Percentiles rank a stretch among this genome's conserved stretches.
Evolutionary conservation across 2,113 vertebrate genomes (phyloP).

Genomic region (Oophaga pumilio): DNA sequence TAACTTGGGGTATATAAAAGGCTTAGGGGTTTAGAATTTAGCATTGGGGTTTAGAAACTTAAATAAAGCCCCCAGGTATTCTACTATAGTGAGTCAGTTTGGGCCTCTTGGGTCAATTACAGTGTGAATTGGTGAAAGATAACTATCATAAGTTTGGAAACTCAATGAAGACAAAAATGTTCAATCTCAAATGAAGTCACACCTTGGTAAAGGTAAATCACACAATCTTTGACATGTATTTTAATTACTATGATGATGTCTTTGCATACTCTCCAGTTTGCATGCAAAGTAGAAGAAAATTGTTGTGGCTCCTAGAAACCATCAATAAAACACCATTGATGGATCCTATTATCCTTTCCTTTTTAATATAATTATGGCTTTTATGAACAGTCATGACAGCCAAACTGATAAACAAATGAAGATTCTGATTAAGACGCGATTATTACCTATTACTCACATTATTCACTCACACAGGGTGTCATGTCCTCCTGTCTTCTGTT

Average conservation of each 20-base stretch:
- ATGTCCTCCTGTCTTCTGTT: background rate
- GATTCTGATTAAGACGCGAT: background rate
- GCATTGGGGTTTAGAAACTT: no score
- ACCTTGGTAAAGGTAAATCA: background rate
- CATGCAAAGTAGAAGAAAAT: background rate
- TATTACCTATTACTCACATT: background rate
- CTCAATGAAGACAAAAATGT: no score
- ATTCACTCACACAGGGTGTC: background rate
- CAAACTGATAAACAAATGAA: background rate
- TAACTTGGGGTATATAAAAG: no score
- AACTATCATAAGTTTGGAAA: no score
- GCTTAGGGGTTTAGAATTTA: no score
- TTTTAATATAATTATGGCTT: background rate
- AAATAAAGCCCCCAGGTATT: no score
- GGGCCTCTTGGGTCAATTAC: no score
- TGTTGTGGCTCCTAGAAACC: background rate
- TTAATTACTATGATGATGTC: background rate
- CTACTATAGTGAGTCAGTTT: no score
- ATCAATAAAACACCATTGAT: background rate
- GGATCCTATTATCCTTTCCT: background rate
- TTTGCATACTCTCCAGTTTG: background rate
- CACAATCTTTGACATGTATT: background rate
- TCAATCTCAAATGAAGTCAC: background rate
- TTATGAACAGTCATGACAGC: background rate
- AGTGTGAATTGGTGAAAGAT: no score